phyloP scores from a whole-genome alignment of 2,888 invertebrate species.

The Drosophila meridionalis region DNA sequence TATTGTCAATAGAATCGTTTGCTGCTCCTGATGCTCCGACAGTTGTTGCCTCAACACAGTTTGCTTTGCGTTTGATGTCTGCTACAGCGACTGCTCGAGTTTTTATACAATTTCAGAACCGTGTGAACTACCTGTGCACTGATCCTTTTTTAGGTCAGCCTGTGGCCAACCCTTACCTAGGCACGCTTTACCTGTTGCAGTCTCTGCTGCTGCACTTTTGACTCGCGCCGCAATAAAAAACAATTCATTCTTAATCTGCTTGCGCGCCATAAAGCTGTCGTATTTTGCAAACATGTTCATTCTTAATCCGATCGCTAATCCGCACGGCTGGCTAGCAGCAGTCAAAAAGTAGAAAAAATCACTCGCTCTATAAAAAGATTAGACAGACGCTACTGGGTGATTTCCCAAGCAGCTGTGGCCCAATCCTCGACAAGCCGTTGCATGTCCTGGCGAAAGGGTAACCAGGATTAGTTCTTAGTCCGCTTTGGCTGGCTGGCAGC shows the following conservation, averaged over 20 bases:
- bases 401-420: constrained; percentile 74
- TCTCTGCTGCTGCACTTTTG: constrained; percentile 29
- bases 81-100: constrained; percentile 1
- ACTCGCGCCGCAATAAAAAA: constrained; percentile 75
- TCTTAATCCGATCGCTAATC: constrained; percentile 75
- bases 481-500: constrained; percentile 15
- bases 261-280: constrained; percentile 52
- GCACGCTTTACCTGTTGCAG: constrained; percentile 15
- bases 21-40: constrained; percentile 17
- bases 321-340: constrained; percentile 21
- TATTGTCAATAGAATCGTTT: constrained; percentile 2
- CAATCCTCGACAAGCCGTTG: constrained; percentile 26
- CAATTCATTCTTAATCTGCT: constrained; percentile 77
- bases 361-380: constrained; percentile 69
- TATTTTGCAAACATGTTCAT: constrained; percentile 78
- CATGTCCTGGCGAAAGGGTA: constrained; percentile 63
- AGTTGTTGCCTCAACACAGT: constrained; percentile 41
- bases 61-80: constrained; percentile 54
- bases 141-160: constrained; percentile 19
- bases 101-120: constrained; percentile 45
- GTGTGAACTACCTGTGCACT: constrained; percentile 16
- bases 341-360: constrained; percentile 35
- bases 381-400: constrained; percentile 55
- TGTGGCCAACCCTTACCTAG: background rate
- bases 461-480: constrained; percentile 43